These are phyloP conservation scores for Antechinus flavipes DNA, from an alignment of 2,113 vertebrate species.

Conservation along the genomic window DNA sequence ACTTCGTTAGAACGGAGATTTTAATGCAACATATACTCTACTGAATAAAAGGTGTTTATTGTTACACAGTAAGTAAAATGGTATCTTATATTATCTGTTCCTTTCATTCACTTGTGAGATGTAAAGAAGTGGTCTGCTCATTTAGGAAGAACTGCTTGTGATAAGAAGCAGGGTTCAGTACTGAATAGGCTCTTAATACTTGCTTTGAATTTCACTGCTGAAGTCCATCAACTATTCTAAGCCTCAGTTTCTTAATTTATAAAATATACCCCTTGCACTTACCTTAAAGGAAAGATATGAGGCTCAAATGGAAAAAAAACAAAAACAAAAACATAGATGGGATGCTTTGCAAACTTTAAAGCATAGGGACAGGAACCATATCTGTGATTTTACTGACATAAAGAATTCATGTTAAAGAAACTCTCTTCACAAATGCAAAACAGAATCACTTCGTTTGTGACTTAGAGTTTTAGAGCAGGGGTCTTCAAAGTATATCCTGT, in stretches of 20 bases:
- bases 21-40: background rate
- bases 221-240: background rate
- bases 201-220: background rate
- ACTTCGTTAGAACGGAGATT: background rate
- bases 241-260: background rate
- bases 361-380: background rate
- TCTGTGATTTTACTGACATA: background rate
- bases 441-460: background rate
- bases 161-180: background rate
- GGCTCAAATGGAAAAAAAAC: background rate
- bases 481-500: background rate
- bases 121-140: background rate
- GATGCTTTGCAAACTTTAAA: background rate
- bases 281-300: background rate
- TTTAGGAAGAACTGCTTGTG: background rate
- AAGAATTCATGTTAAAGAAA: background rate
- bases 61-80: background rate
- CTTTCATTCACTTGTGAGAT: background rate
- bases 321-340: background rate
- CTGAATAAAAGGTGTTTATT: background rate
- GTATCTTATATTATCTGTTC: background rate
- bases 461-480: background rate
- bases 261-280: background rate
- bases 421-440: background rate
- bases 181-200: background rate